Evolutionary conservation across 1,140 invertebrate genomes (phyloP).

Genomic region (Saccostrea echinata): DNA sequence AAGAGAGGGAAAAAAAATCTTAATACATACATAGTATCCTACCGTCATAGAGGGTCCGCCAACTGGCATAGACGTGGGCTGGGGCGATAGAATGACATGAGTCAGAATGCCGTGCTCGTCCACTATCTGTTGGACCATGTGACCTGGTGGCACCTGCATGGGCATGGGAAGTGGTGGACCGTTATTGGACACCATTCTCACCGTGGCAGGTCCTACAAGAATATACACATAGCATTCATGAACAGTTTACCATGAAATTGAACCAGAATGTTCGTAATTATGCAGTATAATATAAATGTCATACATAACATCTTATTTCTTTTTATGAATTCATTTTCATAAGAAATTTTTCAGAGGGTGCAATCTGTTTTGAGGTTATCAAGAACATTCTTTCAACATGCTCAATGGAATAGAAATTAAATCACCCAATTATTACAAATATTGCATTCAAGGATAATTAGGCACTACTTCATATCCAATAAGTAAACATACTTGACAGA

Average conservation of each 20-base stretch:
- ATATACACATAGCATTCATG: conserved; percentile 46
- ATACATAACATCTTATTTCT: no score
- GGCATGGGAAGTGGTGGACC: conserved; percentile 90
- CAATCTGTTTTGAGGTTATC: no score
- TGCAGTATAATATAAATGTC: no score
- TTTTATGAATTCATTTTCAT: no score
- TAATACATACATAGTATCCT: conserved; percentile 75
- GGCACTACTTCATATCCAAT: no score
- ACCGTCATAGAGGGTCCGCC: conserved; percentile 73
- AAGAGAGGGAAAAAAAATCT: conserved; percentile 49
- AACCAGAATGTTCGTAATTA: no score
- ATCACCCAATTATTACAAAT: no score
- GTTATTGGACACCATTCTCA: conserved; percentile 91
- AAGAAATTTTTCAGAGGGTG: no score
- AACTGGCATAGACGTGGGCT: conserved; percentile 80
- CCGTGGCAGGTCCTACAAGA: conserved; percentile 86
- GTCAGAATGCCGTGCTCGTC: conserved; percentile 91
- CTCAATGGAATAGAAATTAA: no score
- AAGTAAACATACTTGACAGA: no score
- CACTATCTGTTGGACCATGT: conserved; percentile 93
- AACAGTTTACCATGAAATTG: not conserved
- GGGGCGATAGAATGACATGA: conserved; percentile 90
- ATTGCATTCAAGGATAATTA: no score
- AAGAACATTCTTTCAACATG: no score
- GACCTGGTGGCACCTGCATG: conserved; percentile 93